A percentile compares a stretch with the other conserved stretches of the same genome.
phyloP scores from a whole-genome alignment of 1,140 invertebrate species.

The Drosophila leontia region DNA sequence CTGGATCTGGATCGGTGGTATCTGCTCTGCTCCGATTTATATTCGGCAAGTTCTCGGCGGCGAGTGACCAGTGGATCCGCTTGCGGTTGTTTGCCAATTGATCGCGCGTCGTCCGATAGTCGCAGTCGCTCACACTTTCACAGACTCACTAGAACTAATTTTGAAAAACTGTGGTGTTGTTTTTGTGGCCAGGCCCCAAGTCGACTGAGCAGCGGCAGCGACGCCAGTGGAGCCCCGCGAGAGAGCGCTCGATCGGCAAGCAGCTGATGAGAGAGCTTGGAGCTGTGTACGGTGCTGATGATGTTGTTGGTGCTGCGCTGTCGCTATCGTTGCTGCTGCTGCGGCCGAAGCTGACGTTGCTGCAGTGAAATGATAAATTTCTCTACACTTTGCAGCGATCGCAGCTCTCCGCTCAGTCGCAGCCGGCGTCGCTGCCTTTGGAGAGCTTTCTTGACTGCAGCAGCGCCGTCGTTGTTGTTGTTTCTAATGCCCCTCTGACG shows the following conservation, averaged over 20 bases:
- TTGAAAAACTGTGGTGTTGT: constrained; percentile 82
- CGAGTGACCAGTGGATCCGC: constrained; percentile 55
- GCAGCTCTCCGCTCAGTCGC: constrained; percentile 44
- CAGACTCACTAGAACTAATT: constrained; percentile 85
- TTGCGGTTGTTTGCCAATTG: constrained; percentile 57
- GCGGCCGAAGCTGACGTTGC: constrained; percentile 30
- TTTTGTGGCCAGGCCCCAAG: constrained; percentile 74
- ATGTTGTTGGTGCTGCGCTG: constrained; percentile 27
- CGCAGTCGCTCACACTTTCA: constrained; percentile 81
- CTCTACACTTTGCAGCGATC: constrained; percentile 77
- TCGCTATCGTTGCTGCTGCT: constrained; percentile 8
- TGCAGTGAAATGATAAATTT: constrained; percentile 82
- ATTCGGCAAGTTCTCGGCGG: constrained; percentile 41
- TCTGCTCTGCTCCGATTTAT: constrained; percentile 16
- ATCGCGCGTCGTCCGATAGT: constrained; percentile 72
- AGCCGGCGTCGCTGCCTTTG: constrained; percentile 46
- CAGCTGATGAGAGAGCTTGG: constrained; percentile 39
- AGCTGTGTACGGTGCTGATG: constrained; percentile 1
- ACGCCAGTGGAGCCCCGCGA: constrained; percentile 20
- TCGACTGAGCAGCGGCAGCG: constrained; percentile 25
- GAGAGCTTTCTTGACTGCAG: constrained; percentile 80
- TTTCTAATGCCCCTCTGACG: constrained; percentile 62
- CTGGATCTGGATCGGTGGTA: constrained; percentile 8
- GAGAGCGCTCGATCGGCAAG: constrained; percentile 43
- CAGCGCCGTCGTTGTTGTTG: constrained; percentile 42